Percentiles rank a stretch among this genome's conserved stretches.
phyloP scores from a whole-genome alignment of 2,888 invertebrate genomes.

The Lingula anatina region DNA sequence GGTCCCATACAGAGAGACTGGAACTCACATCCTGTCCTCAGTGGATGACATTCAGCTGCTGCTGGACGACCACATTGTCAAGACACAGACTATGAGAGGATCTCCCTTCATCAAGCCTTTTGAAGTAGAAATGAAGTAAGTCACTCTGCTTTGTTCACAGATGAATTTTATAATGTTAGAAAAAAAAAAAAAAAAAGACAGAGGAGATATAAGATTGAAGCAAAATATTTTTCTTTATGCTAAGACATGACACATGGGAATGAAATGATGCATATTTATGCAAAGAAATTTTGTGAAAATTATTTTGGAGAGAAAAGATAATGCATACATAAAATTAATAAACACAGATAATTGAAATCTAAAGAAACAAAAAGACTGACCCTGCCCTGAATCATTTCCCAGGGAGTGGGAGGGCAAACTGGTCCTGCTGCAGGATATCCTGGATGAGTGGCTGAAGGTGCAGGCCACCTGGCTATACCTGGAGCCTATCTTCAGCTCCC shows the following conservation, averaged over 20 bases:
- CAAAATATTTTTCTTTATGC: too few relatives aligned
- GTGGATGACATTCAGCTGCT: conserved; percentile 90
- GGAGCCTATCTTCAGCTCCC: conserved; percentile 93
- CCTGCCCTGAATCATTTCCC: conserved; percentile 57
- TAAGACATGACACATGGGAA: too few relatives aligned
- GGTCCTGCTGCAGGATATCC: conserved; percentile 79
- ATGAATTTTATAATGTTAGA: too few relatives aligned
- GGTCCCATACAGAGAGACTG: conserved; percentile 61
- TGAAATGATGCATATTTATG: too few relatives aligned
- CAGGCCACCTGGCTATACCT: conserved; percentile 96
- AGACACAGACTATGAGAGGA: conserved; percentile 96
- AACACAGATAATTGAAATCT: too few relatives aligned
- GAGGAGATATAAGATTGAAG: too few relatives aligned
- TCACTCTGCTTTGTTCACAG: neutral
- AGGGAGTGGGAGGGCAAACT: conserved; percentile 89
- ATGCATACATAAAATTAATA: too few relatives aligned
- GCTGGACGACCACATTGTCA: conserved; percentile 91
- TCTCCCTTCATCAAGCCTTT: conserved; percentile 95
- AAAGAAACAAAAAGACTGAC: too few relatives aligned
- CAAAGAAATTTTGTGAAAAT: too few relatives aligned
- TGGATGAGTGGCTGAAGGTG: conserved; percentile 93
- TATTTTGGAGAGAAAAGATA: too few relatives aligned
- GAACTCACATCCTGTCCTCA: conserved; percentile 81
- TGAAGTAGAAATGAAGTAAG: conserved; percentile 64
- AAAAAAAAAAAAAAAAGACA: neutral